These are phyloP conservation scores for Blastobasis adustella DNA, from an alignment of 2,888 invertebrate species.

Conservation along the genomic window DNA sequence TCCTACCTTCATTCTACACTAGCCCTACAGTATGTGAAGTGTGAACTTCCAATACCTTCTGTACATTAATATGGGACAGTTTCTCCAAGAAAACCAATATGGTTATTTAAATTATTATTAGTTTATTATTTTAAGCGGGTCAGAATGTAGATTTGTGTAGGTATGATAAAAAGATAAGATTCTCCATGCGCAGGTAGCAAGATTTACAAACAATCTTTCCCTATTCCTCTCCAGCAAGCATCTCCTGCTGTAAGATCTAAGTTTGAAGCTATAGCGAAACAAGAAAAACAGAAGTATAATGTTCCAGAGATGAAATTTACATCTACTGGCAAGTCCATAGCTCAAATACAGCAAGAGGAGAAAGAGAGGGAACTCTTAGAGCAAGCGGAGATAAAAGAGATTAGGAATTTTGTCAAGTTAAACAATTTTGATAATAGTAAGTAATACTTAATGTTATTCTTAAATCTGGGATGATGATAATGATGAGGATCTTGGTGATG, in stretches of 20 bases:
- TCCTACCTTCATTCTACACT: no score
- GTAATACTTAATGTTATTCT: conserved; percentile 1
- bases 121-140: no score
- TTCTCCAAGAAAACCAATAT: not conserved
- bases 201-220: not conserved
- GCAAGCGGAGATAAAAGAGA: conserved; percentile 38
- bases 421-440: conserved; percentile 39
- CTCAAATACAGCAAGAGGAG: conserved; percentile 34
- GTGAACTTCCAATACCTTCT: not conserved
- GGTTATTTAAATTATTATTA: no score
- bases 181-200: not conserved
- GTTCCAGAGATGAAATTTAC: conserved; percentile 38
- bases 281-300: conserved; percentile 30
- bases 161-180: not conserved
- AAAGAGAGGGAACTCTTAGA: conserved; percentile 29
- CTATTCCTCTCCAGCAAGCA: conserved; percentile 25
- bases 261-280: conserved; percentile 42
- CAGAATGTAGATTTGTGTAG: no score
- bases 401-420: conserved; percentile 40
- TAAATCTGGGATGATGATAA: no score
- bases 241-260: conserved; percentile 28
- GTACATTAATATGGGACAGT: not conserved
- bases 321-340: conserved; percentile 36
- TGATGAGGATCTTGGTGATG: no score
- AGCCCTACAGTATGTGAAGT: not conserved